A percentile compares a stretch with the other conserved stretches of the same genome.
Conservation (phyloP, 2,113 vertebrate genomes). For the Orientallactaga bullata region DNA sequence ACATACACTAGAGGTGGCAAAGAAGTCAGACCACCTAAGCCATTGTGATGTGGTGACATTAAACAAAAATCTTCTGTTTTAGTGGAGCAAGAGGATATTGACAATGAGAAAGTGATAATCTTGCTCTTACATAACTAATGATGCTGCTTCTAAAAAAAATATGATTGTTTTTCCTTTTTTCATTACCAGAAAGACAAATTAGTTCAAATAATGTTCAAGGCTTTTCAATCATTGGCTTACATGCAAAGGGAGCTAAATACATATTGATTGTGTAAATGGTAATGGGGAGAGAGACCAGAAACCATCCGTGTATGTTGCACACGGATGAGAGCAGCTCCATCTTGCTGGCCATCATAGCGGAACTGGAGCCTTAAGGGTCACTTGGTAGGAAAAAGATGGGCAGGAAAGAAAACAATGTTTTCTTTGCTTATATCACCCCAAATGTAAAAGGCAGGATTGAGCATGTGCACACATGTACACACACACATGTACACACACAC, state of each 20-base stretch:
- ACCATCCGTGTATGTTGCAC: not conserved
- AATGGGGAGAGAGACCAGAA: constrained; percentile 58
- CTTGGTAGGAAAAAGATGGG: not conserved
- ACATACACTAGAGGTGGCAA: too few species aligned
- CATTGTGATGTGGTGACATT: not conserved
- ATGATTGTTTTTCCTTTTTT: constrained; percentile 16
- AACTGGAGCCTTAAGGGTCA: constrained; percentile 3
- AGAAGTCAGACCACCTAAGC: too few species aligned
- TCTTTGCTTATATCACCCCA: constrained; percentile 3
- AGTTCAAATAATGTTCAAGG: constrained; percentile 37
- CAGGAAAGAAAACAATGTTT: not conserved
- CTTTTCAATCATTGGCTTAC: constrained; percentile 43
- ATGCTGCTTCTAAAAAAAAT: not conserved
- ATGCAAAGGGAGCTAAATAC: constrained; percentile 65
- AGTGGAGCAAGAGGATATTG: not conserved
- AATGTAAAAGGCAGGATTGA: not conserved
- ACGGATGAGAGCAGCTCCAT: not conserved
- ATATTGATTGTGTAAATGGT: constrained; percentile 63
- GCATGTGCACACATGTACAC: too few species aligned
- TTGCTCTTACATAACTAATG: not conserved
- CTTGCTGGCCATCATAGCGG: constrained; percentile 17
- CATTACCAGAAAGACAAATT: constrained; percentile 55
- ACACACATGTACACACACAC: not conserved
- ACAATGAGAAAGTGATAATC: not conserved
- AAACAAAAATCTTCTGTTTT: not conserved